Conservation (phyloP, 1,140 invertebrate genomes). For the Neuroterus valhalla region DNA sequence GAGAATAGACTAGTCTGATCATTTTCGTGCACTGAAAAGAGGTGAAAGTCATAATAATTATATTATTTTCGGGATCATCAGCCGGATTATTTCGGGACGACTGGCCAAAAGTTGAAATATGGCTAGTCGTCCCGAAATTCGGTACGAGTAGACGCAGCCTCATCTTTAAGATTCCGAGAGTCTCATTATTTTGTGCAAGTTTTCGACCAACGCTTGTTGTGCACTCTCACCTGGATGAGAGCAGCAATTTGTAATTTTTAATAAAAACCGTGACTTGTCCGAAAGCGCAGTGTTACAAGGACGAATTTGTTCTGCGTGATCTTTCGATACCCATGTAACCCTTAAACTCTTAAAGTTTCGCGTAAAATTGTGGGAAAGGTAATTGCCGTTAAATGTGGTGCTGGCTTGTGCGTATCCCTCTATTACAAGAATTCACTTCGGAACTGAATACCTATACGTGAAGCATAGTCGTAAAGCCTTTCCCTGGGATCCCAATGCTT, state of each 20-base stretch:
- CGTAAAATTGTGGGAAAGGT: constrained; percentile 20
- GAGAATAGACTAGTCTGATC: too few species aligned
- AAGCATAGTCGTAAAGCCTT: neutral
- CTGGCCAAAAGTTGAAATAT: too few species aligned
- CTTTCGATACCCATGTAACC: neutral
- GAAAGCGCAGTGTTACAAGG: constrained; percentile 19
- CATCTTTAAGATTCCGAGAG: too few species aligned
- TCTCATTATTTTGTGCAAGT: too few species aligned
- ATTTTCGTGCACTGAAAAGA: too few species aligned
- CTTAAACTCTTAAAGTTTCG: neutral
- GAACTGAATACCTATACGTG: neutral
- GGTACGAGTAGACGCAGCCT: too few species aligned
- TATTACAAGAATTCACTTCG: constrained; percentile 24
- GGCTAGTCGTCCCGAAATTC: too few species aligned
- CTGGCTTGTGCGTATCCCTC: constrained; percentile 1
- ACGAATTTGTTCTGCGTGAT: constrained; percentile 22
- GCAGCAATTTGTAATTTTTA: constrained; percentile 1
- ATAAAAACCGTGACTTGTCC: neutral
- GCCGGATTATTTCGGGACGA: too few species aligned
- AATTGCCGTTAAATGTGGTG: constrained; percentile 20
- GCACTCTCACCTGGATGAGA: neutral
- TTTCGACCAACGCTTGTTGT: too few species aligned
- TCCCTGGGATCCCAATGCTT: neutral
- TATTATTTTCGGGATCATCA: too few species aligned
- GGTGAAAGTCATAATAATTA: too few species aligned